phyloP scores from a whole-genome alignment of 2,888 invertebrate species.

The Acronicta leporina region DNA sequence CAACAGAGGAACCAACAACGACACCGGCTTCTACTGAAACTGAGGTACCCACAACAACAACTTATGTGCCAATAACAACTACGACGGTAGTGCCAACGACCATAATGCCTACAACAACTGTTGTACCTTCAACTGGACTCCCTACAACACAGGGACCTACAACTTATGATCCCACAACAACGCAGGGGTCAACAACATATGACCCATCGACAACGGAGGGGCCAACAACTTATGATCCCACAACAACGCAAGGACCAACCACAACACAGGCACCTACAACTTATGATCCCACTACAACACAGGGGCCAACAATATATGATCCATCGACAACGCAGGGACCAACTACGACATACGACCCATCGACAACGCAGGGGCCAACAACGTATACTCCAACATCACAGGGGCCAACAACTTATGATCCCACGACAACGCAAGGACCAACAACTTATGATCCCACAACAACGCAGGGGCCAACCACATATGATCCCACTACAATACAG shows the following conservation, averaged over 20 bases:
- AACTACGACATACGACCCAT: not conserved
- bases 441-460: conserved; percentile 2
- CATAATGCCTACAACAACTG: conserved; percentile 1
- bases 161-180: conserved; percentile 6
- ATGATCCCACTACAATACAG: conserved; percentile 1
- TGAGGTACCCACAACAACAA: not conserved
- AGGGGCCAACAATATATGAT: not conserved
- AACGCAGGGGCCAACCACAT: conserved; percentile 4
- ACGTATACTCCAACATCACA: not conserved
- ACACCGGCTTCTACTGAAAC: not conserved
- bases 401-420: not conserved
- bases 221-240: not conserved
- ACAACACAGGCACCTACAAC: conserved; percentile 12
- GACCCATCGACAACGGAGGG: conserved; percentile 2
- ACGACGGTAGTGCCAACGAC: conserved; percentile 8
- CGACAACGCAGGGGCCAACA: conserved; percentile 10
- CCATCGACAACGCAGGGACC: not conserved
- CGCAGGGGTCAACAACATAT: not conserved
- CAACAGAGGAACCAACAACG: not conserved
- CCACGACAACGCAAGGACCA: conserved; percentile 8
- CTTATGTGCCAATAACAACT: not conserved
- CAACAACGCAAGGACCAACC: conserved; percentile 16
- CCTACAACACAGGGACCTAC: conserved; percentile 10
- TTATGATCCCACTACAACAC: not conserved
- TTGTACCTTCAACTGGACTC: not conserved